Evolutionary conservation across 1,140 invertebrate genomes (phyloP), one percentile per base, ranked within the genome.

Genomic region (Sarcophaga peregrina): DNA sequence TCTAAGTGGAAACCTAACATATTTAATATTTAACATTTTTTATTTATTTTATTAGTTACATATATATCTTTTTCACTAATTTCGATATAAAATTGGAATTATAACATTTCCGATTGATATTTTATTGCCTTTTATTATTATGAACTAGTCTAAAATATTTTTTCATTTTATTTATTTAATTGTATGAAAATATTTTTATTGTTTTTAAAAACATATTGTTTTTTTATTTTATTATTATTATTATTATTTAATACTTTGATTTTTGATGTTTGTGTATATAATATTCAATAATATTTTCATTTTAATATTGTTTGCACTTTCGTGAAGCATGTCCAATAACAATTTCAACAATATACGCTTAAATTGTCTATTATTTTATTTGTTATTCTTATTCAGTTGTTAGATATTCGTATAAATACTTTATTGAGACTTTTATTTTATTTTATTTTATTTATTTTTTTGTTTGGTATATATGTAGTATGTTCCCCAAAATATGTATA

Each of bases 171-270:
- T 78, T 6, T 78, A 9, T 50, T 78, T 52, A 46, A 13, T 45
- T 74, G 75, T 78, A 78, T 52, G 75, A 78, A 78, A 78, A 78
- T 78, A 78, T 78, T 50, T 78, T 78, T 46, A 50, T 15, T 17
- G 15, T 76, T 48, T 47, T 50, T 52, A 52, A 78, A 78, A 78
- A 76, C 48, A 78, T 78, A 52, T 78, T 50, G 48, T 74, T n/a
- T 75, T 78, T 78, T n/a, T n/a, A n/a, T n/a, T n/a, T n/a, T n/a
- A n/a, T n/a, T 76, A 13, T 76, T 8, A 48, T 8, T 72, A 7
- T 25, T 11, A 25, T 72, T 72, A 7, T 68, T 10, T 68, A 1
- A 8, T 68, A n/a, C 7, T 68, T 15, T 7, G 15, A 17, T 54
- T 54, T 54, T 54, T 54, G 52, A 25, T 37, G 11, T 45, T 10